Evolutionary conservation across 2,888 invertebrate genomes (phyloP).

Genomic region (Drosophila robusta): DNA sequence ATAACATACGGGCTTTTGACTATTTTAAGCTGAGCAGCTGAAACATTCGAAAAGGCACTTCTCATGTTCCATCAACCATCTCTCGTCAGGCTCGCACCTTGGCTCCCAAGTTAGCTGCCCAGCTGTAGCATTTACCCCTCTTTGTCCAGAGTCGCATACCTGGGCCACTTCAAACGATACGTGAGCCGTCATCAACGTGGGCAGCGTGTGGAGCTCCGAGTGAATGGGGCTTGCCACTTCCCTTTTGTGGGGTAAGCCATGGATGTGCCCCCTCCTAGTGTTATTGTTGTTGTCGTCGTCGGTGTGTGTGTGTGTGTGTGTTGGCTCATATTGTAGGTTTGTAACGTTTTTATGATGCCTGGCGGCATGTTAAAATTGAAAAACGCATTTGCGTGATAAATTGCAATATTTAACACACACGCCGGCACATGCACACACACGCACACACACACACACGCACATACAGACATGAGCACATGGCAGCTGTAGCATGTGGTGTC

Average conservation of each 20-base stretch:
- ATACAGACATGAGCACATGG: conserved; percentile 52
- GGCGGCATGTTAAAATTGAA: conserved; percentile 85
- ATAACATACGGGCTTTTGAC: conserved; percentile 16
- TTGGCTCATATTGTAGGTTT: conserved; percentile 71
- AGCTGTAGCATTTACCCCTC: conserved; percentile 2
- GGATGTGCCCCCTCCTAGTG: conserved; percentile 3
- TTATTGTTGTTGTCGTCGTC: conserved; percentile 14
- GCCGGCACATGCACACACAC: conserved; percentile 42
- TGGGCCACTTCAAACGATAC: conserved; percentile 36
- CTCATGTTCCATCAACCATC: conserved; percentile 30
- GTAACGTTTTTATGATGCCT: conserved; percentile 83
- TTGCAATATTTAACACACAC: conserved; percentile 84
- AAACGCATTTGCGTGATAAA: conserved; percentile 85
- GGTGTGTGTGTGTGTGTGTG: conserved; percentile 13
- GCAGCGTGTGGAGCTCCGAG: conserved; percentile 43
- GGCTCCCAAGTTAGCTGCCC: neutral
- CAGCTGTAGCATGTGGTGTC: conserved; percentile 77
- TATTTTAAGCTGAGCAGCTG: conserved; percentile 28
- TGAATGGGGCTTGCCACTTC: conserved; percentile 26
- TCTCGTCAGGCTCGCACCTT: conserved; percentile 12
- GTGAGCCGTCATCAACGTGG: conserved; percentile 62
- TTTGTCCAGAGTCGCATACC: conserved; percentile 5
- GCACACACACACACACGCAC: conserved; percentile 15
- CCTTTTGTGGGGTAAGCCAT: conserved; percentile 27
- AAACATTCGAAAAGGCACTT: conserved; percentile 8